A percentile compares a stretch with the other conserved stretches of the same genome.
Conservation (phyloP, 2,888 invertebrate species). For the Smittia aterrima region DNA sequence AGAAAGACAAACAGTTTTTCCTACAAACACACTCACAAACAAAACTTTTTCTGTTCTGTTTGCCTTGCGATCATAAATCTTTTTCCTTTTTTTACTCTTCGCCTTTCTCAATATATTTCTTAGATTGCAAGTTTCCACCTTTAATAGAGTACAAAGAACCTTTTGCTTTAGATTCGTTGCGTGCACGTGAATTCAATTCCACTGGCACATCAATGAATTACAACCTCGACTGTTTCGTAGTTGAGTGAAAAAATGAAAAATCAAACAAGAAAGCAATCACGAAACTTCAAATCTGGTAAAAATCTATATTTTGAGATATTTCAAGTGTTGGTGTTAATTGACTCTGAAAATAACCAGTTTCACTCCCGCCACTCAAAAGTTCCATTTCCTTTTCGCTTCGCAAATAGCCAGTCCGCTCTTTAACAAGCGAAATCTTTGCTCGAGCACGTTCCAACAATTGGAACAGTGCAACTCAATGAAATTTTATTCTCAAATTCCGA, state of each 20-base stretch:
- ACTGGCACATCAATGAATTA: too few species aligned
- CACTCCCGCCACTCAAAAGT: background rate
- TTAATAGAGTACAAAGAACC: background rate
- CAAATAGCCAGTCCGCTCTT: background rate
- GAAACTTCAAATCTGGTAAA: background rate
- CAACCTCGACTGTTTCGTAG: too few species aligned
- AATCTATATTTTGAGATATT: background rate
- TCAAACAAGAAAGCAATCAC: too few species aligned
- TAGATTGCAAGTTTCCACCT: background rate
- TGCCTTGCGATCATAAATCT: background rate
- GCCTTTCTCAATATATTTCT: constrained; percentile 1
- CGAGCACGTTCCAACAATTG: too few species aligned
- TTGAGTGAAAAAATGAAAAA: too few species aligned
- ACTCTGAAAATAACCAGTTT: constrained; percentile 7
- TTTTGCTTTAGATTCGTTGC: background rate
- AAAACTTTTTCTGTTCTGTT: background rate
- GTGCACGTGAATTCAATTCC: background rate
- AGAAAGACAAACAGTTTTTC: background rate
- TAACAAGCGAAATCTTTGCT: too few species aligned
- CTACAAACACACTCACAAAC: background rate
- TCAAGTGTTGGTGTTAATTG: constrained; percentile 25
- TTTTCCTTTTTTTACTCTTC: background rate
- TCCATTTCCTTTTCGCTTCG: background rate
- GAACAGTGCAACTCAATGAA: too few species aligned
- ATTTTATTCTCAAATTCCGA: too few species aligned